Evolutionary conservation across 1,140 invertebrate genomes (phyloP).

Genomic region (Cotesia vestalis): DNA sequence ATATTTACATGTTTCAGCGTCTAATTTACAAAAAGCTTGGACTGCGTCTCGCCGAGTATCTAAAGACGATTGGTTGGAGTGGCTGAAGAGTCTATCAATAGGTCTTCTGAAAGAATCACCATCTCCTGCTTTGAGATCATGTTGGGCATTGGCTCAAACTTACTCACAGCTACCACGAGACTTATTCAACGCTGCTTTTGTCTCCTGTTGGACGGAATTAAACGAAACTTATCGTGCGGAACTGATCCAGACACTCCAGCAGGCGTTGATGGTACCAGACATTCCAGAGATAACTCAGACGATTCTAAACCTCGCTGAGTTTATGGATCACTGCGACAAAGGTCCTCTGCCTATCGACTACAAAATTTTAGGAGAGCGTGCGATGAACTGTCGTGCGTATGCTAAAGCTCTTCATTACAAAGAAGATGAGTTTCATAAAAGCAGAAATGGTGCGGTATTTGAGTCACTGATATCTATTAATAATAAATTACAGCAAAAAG

Average conservation of each 20-base stretch:
- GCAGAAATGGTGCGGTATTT: constrained; percentile 79
- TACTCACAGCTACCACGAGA: constrained; percentile 94
- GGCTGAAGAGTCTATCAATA: constrained; percentile 90
- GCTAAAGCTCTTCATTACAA: constrained; percentile 99
- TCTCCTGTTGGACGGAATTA: constrained; percentile 98
- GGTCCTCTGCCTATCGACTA: constrained; percentile 91
- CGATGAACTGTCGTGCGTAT: constrained; percentile 85
- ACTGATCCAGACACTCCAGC: constrained; percentile 85
- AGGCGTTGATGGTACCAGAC: constrained; percentile 91
- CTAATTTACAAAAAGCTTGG: constrained; percentile 89
- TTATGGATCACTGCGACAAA: constrained; percentile 99
- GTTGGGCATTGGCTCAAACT: constrained; percentile 90
- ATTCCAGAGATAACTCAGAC: constrained; percentile 97
- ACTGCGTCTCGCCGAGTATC: constrained; percentile 88
- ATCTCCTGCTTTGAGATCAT: constrained; percentile 90
- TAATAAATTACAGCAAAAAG: constrained; percentile 98
- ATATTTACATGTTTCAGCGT: constrained; percentile 82
- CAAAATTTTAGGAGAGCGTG: constrained; percentile 81
- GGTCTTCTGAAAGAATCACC: constrained; percentile 95
- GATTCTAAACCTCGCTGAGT: constrained; percentile 96
- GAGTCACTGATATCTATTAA: constrained; percentile 97
- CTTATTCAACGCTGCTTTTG: constrained; percentile 98
- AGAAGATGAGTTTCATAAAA: constrained; percentile 91
- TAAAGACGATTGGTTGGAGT: constrained; percentile 99
- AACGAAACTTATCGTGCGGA: constrained; percentile 84